Base-by-base conservation (phyloP, 2,888 invertebrate species). In the Epistrophella euchroma region DNA sequence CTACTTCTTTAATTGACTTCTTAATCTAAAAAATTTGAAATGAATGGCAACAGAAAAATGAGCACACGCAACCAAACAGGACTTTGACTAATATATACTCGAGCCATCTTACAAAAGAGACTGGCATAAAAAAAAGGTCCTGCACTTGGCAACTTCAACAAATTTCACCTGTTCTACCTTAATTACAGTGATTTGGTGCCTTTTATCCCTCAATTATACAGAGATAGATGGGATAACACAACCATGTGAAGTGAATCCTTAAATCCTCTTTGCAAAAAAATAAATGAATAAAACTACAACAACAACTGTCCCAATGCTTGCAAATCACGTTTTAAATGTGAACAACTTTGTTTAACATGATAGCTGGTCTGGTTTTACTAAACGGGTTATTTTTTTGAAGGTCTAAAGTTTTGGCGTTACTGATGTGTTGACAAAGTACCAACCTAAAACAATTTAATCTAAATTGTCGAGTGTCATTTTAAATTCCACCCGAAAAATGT, bases 181-280 rank as follows among this genome's bases (percentile, higher is more conserved):
- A 84, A 84, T 84, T 75, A 79, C 84, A 75, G 84, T 84, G 84
- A 84, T 84, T 84, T 79, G 79, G 56, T 71, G 64, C 56, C 71
- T 43, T 64, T 71, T 56, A 71, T 79, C 70, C 75, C 56, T 52
- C 52, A 56, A 58, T 64, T 60, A 78, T 43, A 56, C 56, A 17
- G 40, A 47, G 68, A 52, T 66, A 45, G 35, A 58, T 72, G 40
- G 56, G 19, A 74, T 35, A 78, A 32, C 7, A 58, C 74, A 55
- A 56, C 40, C 28, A 58, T 28, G 32, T 32, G 2, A 66, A 73
- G 56, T 56, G 58, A 84, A 75, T 78, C 70, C 70, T 56, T 55
- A 50, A 60, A 64, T 64, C 37, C 50, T 22, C 35, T 19, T 32
- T 43, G 17, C 17, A 13, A 11, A 28, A 25, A 5, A 4, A 22